phyloP scores from a whole-genome alignment of 2,888 invertebrate species.

The Scaeva pyrastri region DNA sequence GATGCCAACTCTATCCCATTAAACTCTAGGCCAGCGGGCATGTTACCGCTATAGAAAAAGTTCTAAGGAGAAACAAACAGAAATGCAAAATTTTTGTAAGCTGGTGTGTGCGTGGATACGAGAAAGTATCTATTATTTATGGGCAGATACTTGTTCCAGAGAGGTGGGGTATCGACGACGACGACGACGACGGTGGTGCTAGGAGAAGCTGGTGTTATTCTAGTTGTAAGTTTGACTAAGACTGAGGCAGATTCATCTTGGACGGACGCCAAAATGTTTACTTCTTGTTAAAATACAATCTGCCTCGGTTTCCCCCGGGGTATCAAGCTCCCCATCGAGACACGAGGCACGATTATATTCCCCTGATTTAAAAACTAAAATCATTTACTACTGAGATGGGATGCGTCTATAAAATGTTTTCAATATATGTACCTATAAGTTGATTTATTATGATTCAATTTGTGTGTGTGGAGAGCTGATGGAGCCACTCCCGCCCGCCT shows the following conservation, averaged over 20 bases:
- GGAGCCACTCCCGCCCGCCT: background rate
- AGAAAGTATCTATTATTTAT: constrained; percentile 50
- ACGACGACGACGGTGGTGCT: no score
- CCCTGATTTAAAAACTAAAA: background rate
- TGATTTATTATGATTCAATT: constrained; percentile 60
- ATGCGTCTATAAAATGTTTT: constrained; percentile 7
- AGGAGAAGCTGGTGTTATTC: no score
- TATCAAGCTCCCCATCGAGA: no score
- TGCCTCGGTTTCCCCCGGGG: no score
- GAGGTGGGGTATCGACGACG: constrained; percentile 11
- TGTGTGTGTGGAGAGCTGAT: no score
- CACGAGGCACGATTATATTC: background rate
- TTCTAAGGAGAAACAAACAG: constrained; percentile 36
- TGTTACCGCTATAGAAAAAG: background rate
- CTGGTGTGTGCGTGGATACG: constrained; percentile 5
- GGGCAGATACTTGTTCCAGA: constrained; percentile 19
- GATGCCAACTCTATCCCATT: constrained; percentile 29
- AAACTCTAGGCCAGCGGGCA: constrained; percentile 21
- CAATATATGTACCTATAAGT: constrained; percentile 46
- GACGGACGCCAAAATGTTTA: constrained; percentile 27
- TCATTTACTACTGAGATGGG: background rate
- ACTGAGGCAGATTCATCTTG: background rate
- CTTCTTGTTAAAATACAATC: background rate
- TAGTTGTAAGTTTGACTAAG: no score
- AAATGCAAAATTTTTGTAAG: constrained; percentile 40